Percentiles rank a stretch among this genome's conserved stretches.
Conservation (phyloP, 2,888 invertebrate genomes). For the Ceramica pisi region DNA sequence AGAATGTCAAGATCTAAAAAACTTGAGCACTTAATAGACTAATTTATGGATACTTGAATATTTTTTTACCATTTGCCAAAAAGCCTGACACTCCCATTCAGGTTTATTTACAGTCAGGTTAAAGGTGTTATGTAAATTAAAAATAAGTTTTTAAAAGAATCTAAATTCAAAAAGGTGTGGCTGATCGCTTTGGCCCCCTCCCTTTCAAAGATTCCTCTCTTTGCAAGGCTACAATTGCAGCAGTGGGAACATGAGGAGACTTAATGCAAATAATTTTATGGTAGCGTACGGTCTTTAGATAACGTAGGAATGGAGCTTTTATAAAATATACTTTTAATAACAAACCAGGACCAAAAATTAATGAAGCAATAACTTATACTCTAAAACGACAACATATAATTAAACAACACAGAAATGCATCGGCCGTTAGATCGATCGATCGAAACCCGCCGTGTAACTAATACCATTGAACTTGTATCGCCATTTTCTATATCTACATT, state of each 20-base stretch:
- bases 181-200: neutral
- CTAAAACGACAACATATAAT: slow-evolving; percentile 6
- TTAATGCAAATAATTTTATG: neutral
- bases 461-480: slow-evolving; percentile 55
- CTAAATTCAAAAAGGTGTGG: neutral
- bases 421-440: slow-evolving; percentile 12
- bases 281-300: neutral
- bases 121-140: slow-evolving; percentile 1
- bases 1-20: neutral
- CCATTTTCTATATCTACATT: slow-evolving; percentile 36
- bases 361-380: neutral
- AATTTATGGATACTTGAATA: neutral
- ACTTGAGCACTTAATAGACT: neutral
- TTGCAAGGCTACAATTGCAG: too few species aligned
- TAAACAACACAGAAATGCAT: slow-evolving; percentile 30
- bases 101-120: neutral
- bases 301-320: too few species aligned
- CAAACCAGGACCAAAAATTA: neutral
- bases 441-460: slow-evolving; percentile 47
- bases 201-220: neutral
- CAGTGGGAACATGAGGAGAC: neutral
- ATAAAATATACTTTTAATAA: neutral
- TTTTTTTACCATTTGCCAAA: neutral
- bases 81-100: slow-evolving; percentile 15
- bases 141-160: neutral